Conservation (phyloP, 2,113 vertebrate species). For the Syrmaticus mikado region DNA sequence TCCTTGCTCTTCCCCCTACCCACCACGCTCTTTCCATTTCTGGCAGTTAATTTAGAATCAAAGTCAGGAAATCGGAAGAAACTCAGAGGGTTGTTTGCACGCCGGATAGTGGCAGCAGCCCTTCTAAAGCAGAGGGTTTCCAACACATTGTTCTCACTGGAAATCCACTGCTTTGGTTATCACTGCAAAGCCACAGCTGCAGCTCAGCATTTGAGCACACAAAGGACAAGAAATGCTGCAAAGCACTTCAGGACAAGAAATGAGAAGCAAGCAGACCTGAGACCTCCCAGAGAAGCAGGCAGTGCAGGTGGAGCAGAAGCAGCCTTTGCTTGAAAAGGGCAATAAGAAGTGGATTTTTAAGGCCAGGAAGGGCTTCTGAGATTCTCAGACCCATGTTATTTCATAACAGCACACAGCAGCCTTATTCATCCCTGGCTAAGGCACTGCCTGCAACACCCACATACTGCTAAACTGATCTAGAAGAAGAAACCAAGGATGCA, state of each 20-base stretch:
- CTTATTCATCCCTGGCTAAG: accelerated
- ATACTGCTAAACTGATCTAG: accelerated
- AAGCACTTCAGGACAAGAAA: background rate
- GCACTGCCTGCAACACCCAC: background rate
- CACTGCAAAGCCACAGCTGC: slow-evolving; percentile 41
- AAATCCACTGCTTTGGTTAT: background rate
- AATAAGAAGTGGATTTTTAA: background rate
- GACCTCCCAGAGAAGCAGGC: background rate
- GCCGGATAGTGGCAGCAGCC: accelerated
- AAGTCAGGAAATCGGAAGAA: background rate
- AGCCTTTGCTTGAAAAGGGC: background rate
- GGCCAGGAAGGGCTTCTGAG: background rate
- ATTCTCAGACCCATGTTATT: background rate
- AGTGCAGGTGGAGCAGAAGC: background rate
- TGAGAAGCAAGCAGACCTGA: background rate
- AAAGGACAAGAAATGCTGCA: background rate
- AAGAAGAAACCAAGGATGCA: background rate
- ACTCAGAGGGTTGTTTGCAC: background rate
- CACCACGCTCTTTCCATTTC: background rate
- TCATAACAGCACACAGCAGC: background rate
- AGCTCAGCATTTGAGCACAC: accelerated
- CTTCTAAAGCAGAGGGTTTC: background rate
- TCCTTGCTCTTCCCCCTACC: background rate
- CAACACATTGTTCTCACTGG: background rate
- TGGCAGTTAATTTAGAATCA: background rate